Evolutionary conservation across 2,888 invertebrate species (phyloP), one percentile per base, ranked within the genome.

Genomic region (Ennomos quercinarius): DNA sequence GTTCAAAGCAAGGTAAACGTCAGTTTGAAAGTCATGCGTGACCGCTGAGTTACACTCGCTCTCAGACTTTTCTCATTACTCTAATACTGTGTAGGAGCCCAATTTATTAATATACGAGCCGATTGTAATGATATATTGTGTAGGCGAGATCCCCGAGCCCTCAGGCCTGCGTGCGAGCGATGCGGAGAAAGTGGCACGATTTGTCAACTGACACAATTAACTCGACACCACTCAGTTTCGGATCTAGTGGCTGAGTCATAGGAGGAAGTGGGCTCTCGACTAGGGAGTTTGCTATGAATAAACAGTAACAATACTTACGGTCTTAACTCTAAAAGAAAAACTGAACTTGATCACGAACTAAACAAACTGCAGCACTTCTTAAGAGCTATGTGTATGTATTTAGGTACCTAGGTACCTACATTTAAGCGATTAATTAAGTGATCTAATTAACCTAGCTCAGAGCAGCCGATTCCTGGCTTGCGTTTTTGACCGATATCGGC

Each of bases 151-250:
- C 67, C 68, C 64, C 56, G 50, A 57, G 66, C 63, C 66, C 61
- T 57, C 61, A 54, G 59, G 60, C 53, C 52, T 36, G 37, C 46
- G 45, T 45, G 45, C 35, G 39, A 63, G 59, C 58, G 58, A 56
- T 53, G 57, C 52, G 61, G 72, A 71, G 73, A 74, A 74, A 74
- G 74, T 63, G 63, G 66, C 67, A 71, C 67, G 65, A 68, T 71
- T 65, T 67, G 67, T 70, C 63, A 66, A 56, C 58, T 59, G 68
- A 64, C 71, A 68, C 69, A 72, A 71, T 75, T 72, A 71, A 68
- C 59, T 53, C 60, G 61, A 66, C 61, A 60, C 67, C 61, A 57
- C 55, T 53, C 57, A 64, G 48, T 35, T 38, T 40, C 39, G 39
- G 27, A 54, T 50, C 50, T 56, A 12, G 38, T 36, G 50, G 42